A percentile compares a stretch with the other conserved stretches of the same genome.
Conservation (phyloP, 2,113 vertebrate genomes). For the Procavia capensis region DNA sequence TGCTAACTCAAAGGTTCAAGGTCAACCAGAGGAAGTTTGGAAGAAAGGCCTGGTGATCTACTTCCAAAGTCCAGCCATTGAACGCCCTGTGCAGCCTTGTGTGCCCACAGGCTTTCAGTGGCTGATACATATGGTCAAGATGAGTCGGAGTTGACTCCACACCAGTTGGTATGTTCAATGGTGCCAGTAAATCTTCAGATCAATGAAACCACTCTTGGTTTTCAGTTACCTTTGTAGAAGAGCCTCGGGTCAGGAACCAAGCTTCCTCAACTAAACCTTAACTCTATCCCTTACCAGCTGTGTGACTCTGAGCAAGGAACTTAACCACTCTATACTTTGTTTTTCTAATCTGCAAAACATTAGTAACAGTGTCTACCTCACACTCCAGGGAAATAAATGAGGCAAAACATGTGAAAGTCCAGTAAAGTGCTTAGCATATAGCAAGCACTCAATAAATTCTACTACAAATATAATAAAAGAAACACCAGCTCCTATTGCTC, state of each 20-base stretch:
- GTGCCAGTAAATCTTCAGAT: background rate
- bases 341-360: background rate
- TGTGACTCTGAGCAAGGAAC: background rate
- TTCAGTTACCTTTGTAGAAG: background rate
- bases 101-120: too few species aligned
- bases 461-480: conserved; percentile 2
- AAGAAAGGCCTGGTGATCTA: background rate
- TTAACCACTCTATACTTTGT: background rate
- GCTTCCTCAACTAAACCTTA: background rate
- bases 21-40: background rate
- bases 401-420: background rate
- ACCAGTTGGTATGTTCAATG: background rate
- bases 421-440: background rate
- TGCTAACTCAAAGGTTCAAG: background rate
- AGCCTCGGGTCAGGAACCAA: background rate
- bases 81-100: background rate
- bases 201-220: background rate
- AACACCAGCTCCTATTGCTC: background rate
- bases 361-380: background rate
- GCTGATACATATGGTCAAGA: background rate
- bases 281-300: background rate
- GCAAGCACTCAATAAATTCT: background rate
- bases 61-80: background rate
- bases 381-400: background rate
- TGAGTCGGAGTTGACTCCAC: background rate